These are phyloP conservation scores for Cyclophora punctaria DNA, from an alignment of 2,888 invertebrate species.

Conservation along the genomic window DNA sequence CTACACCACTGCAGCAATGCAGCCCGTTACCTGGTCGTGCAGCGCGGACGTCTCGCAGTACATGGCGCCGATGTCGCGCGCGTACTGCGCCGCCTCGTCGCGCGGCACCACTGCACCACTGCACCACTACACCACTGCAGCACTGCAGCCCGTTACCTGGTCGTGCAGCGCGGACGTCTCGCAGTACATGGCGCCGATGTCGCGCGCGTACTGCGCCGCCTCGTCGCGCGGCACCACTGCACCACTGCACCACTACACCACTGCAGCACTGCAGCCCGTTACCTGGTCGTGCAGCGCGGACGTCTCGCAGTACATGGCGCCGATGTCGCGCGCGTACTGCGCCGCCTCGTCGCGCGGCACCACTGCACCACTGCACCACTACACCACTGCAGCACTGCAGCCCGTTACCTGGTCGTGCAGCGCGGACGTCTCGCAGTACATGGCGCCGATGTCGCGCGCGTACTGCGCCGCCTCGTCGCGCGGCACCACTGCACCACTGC, in stretches of 20 bases:
- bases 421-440: conserved; percentile 90
- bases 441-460: conserved; percentile 87
- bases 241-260: conserved; percentile 58
- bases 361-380: conserved; percentile 74
- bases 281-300: conserved; percentile 86
- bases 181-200: too few species aligned
- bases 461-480: conserved; percentile 83
- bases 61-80: conserved; percentile 85
- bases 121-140: conserved; percentile 54
- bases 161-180: too few species aligned
- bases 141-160: too few species aligned
- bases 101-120: conserved; percentile 77
- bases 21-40: conserved; percentile 75
- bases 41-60: conserved; percentile 91
- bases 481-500: conserved; percentile 75
- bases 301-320: conserved; percentile 89
- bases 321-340: conserved; percentile 85
- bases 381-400: too few species aligned
- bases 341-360: conserved; percentile 81
- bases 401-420: conserved; percentile 78
- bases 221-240: conserved; percentile 79
- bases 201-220: conserved; percentile 46
- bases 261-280: background rate
- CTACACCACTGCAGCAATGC: too few species aligned
- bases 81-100: conserved; percentile 84